Conservation (phyloP, 2,113 vertebrate species). For the Anolis carolinensis region DNA sequence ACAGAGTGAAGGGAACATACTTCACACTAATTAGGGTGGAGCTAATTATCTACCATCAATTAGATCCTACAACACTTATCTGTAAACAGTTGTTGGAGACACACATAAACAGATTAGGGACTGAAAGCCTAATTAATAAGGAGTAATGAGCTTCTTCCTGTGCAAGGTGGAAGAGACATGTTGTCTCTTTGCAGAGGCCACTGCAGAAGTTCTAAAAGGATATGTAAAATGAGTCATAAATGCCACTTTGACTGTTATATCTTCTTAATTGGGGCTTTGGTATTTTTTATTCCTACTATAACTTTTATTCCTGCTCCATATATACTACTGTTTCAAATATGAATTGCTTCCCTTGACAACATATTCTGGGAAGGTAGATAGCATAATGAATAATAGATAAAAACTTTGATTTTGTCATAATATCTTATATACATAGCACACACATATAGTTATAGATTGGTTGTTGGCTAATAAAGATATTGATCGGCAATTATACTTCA, state of each 20-base stretch:
- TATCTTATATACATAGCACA: not conserved
- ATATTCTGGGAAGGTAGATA: not conserved
- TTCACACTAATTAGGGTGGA: conserved; percentile 75
- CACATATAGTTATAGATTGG: too few species aligned
- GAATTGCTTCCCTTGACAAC: not conserved
- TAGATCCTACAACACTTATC: conserved; percentile 72
- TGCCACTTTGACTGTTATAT: not conserved
- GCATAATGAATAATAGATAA: not conserved
- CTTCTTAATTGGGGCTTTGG: not conserved
- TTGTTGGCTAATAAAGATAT: too few species aligned
- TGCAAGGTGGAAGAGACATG: conserved; percentile 47
- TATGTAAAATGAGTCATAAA: not conserved
- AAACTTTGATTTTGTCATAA: not conserved
- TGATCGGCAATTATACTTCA: not conserved
- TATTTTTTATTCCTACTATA: not conserved
- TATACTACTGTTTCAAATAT: not conserved
- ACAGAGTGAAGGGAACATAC: conserved; percentile 63
- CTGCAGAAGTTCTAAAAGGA: conserved; percentile 28
- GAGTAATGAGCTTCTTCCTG: conserved; percentile 70
- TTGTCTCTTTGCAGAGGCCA: conserved; percentile 43
- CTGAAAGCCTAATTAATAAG: conserved; percentile 77
- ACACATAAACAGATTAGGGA: conserved; percentile 70
- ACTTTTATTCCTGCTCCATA: not conserved
- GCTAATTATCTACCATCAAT: conserved; percentile 74
- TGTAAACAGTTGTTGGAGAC: conserved; percentile 76